A percentile compares a stretch with the other conserved stretches of the same genome.
These are phyloP conservation scores for Epinotia demarniana DNA, from an alignment of 2,888 invertebrate species.

Conservation along the genomic window DNA sequence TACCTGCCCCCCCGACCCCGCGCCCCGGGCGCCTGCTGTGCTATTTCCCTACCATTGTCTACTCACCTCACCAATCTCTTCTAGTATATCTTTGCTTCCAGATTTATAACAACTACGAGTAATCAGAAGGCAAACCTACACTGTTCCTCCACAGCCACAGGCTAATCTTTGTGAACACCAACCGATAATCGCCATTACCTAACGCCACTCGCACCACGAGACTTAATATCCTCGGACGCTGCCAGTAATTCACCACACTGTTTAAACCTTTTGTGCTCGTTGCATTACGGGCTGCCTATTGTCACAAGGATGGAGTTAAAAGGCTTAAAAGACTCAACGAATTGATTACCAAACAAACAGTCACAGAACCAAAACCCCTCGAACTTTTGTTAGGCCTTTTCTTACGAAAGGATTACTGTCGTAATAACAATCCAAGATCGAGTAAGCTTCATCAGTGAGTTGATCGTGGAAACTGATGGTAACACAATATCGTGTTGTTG, in stretches of 20 bases:
- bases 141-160: neutral
- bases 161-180: neutral
- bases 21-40: neutral
- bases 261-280: constrained; percentile 23
- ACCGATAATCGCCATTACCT: neutral
- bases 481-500: no score
- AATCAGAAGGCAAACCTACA: neutral
- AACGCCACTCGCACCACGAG: neutral
- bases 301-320: neutral
- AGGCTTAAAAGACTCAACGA: constrained; percentile 4
- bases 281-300: constrained; percentile 23
- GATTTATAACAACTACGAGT: neutral
- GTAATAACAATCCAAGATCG: neutral
- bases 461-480: no score
- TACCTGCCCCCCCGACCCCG: neutral
- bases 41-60: neutral
- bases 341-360: constrained; percentile 3
- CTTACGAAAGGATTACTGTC: neutral
- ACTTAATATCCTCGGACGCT: neutral
- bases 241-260: neutral
- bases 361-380: neutral
- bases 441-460: neutral
- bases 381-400: neutral
- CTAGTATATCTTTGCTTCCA: neutral
- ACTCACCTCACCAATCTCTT: neutral